These are phyloP conservation scores for Scolopax bukidnonensis DNA, from an alignment of 2,797 vertebrate species.

Conservation along the genomic window DNA sequence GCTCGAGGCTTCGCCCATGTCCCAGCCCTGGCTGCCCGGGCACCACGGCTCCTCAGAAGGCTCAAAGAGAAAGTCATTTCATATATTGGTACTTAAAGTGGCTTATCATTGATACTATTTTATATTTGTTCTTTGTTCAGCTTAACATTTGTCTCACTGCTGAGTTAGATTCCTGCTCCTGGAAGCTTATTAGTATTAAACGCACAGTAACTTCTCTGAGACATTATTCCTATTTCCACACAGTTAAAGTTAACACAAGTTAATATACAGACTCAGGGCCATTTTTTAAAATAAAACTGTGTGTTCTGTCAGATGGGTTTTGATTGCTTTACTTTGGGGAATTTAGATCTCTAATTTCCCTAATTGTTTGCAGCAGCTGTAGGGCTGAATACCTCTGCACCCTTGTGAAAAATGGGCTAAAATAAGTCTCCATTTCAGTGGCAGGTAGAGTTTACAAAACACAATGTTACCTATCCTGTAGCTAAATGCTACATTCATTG, in stretches of 20 bases:
- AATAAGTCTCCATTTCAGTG: not conserved
- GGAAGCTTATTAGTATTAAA: not conserved
- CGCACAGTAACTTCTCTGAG: not conserved
- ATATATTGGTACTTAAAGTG: not conserved
- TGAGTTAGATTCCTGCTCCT: not conserved
- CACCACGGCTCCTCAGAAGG: not conserved
- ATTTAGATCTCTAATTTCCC: not conserved
- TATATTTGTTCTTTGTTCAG: not conserved
- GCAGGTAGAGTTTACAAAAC: not conserved
- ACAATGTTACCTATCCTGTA: fast-evolving
- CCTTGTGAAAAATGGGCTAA: not conserved
- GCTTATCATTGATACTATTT: not conserved
- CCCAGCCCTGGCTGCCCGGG: too few relatives aligned
- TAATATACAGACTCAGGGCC: not conserved
- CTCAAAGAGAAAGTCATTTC: not conserved
- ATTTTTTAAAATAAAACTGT: not conserved
- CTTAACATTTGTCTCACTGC: not conserved
- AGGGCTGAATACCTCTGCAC: not conserved
- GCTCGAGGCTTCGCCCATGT: fast-evolving
- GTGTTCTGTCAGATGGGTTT: not conserved
- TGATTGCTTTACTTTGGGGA: not conserved
- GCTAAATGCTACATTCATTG: not conserved
- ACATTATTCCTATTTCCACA: not conserved
- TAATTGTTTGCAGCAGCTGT: not conserved
- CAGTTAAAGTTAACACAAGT: not conserved